Conservation (phyloP, 2,797 vertebrate species). For the Chaetodon trifasciatus region DNA sequence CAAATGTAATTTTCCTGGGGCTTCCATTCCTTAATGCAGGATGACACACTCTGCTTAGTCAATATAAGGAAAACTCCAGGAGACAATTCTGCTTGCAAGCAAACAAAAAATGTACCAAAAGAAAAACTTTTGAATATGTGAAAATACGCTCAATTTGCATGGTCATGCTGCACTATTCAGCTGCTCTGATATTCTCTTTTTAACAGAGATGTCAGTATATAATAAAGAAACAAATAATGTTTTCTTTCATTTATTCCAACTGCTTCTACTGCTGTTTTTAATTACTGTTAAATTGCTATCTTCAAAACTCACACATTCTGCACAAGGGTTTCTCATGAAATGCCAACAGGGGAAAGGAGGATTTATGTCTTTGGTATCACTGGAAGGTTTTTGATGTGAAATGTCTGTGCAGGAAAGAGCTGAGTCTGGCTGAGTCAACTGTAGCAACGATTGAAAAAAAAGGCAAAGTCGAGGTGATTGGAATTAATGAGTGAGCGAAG, state of each 20-base stretch:
- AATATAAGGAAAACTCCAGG: background rate
- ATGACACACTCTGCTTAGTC: background rate
- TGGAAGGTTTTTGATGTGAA: background rate
- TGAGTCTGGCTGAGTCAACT: background rate
- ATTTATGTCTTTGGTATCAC: background rate
- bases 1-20: background rate
- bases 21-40: background rate
- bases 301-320: background rate
- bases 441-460: background rate
- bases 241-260: background rate
- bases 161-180: background rate
- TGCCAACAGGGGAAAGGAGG: background rate
- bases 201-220: background rate
- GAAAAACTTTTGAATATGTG: background rate
- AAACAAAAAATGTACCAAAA: background rate
- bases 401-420: background rate
- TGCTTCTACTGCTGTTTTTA: background rate
- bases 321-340: background rate
- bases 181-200: background rate
- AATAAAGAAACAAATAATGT: background rate
- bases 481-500: background rate
- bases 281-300: background rate
- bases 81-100: background rate
- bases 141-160: background rate
- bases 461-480: background rate